Conservation (phyloP, 2,797 vertebrate species). For the Sarcophilus harrisii region DNA sequence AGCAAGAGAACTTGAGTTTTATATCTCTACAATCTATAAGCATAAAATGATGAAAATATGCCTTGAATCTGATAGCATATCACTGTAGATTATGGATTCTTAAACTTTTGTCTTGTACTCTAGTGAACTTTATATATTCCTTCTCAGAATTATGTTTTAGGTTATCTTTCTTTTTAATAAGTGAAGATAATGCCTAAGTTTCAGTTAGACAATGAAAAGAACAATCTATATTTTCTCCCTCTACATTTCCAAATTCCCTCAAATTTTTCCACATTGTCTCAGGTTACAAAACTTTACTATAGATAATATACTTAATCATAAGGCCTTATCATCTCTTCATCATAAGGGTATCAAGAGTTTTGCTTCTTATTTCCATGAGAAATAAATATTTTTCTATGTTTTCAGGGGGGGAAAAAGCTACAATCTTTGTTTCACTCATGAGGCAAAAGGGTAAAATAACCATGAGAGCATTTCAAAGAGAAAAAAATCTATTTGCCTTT, state of each 20-base stretch:
- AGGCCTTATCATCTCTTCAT: not conserved
- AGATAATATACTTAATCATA: not conserved
- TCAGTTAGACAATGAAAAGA: not conserved
- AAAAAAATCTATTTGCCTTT: constrained; percentile 24
- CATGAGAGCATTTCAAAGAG: constrained; percentile 1
- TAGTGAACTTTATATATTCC: not conserved
- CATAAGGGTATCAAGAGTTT: not conserved
- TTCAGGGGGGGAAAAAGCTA: not conserved
- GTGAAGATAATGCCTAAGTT: not conserved
- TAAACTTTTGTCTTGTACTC: not conserved
- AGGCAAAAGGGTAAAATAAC: not conserved
- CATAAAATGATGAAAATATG: not conserved
- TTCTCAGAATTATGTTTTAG: not conserved
- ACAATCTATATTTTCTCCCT: not conserved
- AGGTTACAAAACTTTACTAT: not conserved
- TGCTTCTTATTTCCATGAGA: not conserved
- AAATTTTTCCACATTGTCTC: not conserved
- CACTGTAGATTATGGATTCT: not conserved
- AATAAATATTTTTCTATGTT: not conserved
- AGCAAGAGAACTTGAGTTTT: not conserved
- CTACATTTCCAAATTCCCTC: not conserved
- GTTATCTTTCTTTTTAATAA: not conserved
- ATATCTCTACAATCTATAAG: not conserved
- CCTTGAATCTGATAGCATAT: not conserved
- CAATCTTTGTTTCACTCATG: not conserved